Conservation (phyloP, 2,113 vertebrate genomes). For the Calyptomena viridis region DNA sequence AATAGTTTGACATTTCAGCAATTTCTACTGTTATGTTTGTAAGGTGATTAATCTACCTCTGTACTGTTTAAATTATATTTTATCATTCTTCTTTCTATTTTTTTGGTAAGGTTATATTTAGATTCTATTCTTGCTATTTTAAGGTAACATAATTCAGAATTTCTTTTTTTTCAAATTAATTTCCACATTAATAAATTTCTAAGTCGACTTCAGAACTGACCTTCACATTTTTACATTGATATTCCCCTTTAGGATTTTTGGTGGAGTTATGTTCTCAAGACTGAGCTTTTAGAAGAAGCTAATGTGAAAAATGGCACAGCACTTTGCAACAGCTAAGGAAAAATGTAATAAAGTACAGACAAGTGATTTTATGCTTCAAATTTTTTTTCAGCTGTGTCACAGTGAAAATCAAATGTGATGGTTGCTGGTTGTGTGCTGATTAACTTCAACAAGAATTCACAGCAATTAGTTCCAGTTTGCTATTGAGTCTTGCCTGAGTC, state of each 20-base stretch:
- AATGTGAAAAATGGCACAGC: not conserved
- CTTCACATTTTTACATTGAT: not conserved
- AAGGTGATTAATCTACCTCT: not conserved
- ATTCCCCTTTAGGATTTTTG: not conserved
- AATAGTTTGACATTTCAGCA: not conserved
- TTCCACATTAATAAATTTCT: not conserved
- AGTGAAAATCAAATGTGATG: not conserved
- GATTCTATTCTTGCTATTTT: not conserved
- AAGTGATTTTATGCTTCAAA: not conserved
- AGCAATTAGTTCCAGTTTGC: constrained; percentile 13
- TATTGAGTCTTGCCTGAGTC: not conserved
- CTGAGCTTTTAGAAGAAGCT: not conserved
- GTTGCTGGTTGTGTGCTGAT: not conserved
- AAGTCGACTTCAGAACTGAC: not conserved
- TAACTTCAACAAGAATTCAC: not conserved
- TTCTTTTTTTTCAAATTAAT: not conserved
- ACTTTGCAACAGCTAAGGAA: not conserved
- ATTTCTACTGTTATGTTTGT: not conserved
- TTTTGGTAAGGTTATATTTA: not conserved
- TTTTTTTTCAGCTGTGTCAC: constrained; percentile 10
- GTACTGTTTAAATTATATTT: not conserved
- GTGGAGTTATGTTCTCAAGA: not conserved
- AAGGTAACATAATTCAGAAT: not conserved
- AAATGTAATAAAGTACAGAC: not conserved
- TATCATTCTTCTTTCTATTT: not conserved